Percentiles rank a stretch among this genome's conserved stretches.
Conservation (phyloP, 2,797 vertebrate genomes). For the Cyclura pinguis region DNA sequence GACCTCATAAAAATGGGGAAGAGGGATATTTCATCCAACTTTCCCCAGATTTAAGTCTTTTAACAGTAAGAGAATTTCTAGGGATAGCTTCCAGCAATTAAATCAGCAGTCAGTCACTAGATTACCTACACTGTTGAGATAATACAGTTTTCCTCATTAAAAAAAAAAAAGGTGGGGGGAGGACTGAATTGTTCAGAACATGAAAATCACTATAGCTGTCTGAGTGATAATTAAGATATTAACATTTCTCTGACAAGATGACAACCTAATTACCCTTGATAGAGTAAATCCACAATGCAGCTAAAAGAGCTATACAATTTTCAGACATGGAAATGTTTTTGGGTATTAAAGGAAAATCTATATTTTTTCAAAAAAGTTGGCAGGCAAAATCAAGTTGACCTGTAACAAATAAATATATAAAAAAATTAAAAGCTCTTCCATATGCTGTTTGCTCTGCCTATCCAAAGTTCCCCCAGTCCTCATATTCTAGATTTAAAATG, state of each 20-base stretch:
- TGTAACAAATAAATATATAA: too few species aligned
- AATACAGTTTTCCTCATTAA: neutral
- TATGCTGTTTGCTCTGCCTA: neutral
- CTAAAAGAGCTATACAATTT: neutral
- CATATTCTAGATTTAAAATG: neutral
- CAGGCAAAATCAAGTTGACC: neutral
- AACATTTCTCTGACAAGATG: slow-evolving; percentile 2
- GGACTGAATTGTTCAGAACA: neutral
- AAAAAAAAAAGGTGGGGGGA: neutral
- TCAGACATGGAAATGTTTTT: neutral
- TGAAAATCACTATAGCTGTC: neutral
- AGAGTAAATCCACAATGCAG: neutral
- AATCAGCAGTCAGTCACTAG: neutral
- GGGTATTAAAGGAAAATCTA: neutral
- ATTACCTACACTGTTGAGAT: neutral
- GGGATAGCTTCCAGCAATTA: neutral
- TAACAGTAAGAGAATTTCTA: neutral
- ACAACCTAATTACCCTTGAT: neutral
- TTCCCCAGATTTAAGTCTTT: neutral
- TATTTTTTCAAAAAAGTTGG: neutral
- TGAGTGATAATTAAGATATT: neutral
- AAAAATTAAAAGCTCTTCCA: neutral
- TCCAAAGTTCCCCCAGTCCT: neutral
- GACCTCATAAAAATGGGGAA: neutral
- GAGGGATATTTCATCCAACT: too few species aligned